Percentiles rank a stretch among this genome's conserved stretches.
phyloP scores from a whole-genome alignment of 2,888 invertebrate species.

The Leptura quadrifasciata region DNA sequence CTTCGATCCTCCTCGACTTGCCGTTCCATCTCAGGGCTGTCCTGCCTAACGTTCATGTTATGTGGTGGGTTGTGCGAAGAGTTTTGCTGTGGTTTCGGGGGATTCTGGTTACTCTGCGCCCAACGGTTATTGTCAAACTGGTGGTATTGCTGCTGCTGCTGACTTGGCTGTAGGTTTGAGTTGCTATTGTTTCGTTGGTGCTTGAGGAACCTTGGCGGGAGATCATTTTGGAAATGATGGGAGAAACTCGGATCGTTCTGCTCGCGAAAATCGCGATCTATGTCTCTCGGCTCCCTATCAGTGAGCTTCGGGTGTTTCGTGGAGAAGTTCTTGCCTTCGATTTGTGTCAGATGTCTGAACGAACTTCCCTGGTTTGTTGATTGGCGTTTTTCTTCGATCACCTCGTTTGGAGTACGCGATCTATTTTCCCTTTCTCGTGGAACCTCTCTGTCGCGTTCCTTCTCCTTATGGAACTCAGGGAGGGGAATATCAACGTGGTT shows the following conservation, averaged over 20 bases:
- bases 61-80: constrained; percentile 40
- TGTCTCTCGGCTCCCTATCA: constrained; percentile 66
- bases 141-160: constrained; percentile 58
- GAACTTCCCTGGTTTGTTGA: constrained; percentile 61
- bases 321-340: constrained; percentile 69
- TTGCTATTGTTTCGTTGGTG: constrained; percentile 80
- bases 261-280: constrained; percentile 72
- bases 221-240: constrained; percentile 86
- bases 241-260: constrained; percentile 80
- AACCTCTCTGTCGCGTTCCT: constrained; percentile 64
- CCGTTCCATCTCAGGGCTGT: constrained; percentile 62
- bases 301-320: constrained; percentile 65
- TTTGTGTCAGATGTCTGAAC: constrained; percentile 72
- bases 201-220: constrained; percentile 90
- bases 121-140: constrained; percentile 58
- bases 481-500: constrained; percentile 74
- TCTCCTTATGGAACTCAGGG: constrained; percentile 76
- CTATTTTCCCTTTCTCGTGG: constrained; percentile 54
- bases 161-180: constrained; percentile 65
- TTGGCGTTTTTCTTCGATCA: constrained; percentile 57
- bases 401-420: constrained; percentile 63
- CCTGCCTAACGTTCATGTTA: constrained; percentile 55
- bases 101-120: constrained; percentile 49
- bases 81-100: constrained; percentile 46
- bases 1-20: constrained; percentile 66